Evolutionary conservation across 1,140 invertebrate genomes (phyloP), one percentile per base, ranked within the genome.

Genomic region (Lerema accius): DNA sequence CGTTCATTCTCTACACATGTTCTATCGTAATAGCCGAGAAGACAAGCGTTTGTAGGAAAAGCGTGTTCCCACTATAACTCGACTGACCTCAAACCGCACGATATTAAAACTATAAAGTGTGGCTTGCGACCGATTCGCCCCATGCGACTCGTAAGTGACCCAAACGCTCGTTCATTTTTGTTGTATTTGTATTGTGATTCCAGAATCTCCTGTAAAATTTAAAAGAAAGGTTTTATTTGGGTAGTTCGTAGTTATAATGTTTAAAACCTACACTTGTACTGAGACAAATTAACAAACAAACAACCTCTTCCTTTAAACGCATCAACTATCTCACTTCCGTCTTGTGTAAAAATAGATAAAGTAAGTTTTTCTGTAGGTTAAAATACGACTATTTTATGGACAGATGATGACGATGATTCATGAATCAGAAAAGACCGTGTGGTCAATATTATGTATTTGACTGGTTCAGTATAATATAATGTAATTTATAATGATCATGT

Each of bases 41-140:
- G 68, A 69, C 65, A 70, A 69, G 65, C 76, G 75, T 81, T 83
- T 74, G 72, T 71, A 84, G 74, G 76, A 79, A 79, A 80, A 80
- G 23, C 75, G 68, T 80, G 82, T 80, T 69, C 64, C 56, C 45
- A 48, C 67, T 69, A 78, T 88, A 88, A 86, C 77, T 86, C 72
- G 43, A 19, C 55, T 69, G 65, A 78, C 76, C 80, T 72, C 76
- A 77, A 63, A 77, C 76, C 75, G 71, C 73, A 75, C 77, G 79
- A 88, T 90, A 88, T 90, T 88, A 90, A 86, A 86, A 88, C 84
- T 84, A 88, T 90, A 90, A 88, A 90, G 76, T 87, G 84, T 63
- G 82, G 82, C 65, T 64, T 70, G 68, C 79, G 76, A 82, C 74
- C 82, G 78, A 80, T 80, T 84, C 58, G 53, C 59, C 74, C 68